Percentiles rank a stretch among this genome's conserved stretches.
Evolutionary conservation across 2,888 invertebrate species (phyloP).

Genomic region (Ptychoptera albimana): DNA sequence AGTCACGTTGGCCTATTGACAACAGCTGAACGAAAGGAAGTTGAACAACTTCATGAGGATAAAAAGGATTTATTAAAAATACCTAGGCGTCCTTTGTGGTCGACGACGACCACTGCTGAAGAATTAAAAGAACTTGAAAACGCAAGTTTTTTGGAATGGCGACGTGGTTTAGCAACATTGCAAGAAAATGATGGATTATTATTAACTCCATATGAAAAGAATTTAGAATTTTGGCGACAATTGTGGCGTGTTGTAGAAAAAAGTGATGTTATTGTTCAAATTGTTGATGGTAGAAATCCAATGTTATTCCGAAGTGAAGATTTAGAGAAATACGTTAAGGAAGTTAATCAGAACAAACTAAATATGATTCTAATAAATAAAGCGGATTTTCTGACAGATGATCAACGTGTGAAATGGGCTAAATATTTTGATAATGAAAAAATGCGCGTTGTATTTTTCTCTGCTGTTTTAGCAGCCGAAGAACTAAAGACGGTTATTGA

Average conservation of each 20-base stretch:
- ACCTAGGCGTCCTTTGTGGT: constrained; percentile 80
- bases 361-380: constrained; percentile 88
- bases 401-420: constrained; percentile 73
- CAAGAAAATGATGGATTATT: constrained; percentile 66
- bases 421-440: constrained; percentile 60
- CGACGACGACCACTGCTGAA: constrained; percentile 52
- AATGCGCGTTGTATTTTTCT: constrained; percentile 77
- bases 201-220: constrained; percentile 94
- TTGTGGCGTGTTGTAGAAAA: constrained; percentile 97
- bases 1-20: constrained; percentile 43
- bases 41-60: constrained; percentile 37
- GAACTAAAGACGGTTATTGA: constrained; percentile 26
- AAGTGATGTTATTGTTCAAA: constrained; percentile 83
- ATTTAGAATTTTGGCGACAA: constrained; percentile 96
- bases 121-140: constrained; percentile 67
- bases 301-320: constrained; percentile 85
- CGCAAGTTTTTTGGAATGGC: constrained; percentile 80
- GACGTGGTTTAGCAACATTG: constrained; percentile 60
- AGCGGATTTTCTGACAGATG: constrained; percentile 72
- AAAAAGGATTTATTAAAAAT: constrained; percentile 53
- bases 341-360: constrained; percentile 51
- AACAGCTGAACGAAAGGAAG: constrained; percentile 36
- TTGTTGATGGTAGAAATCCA: constrained; percentile 94
- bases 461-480: constrained; percentile 51
- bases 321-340: constrained; percentile 70